A percentile compares a stretch with the other conserved stretches of the same genome.
Conservation (phyloP, 1,140 invertebrate species). For the Zaprionus davidi region DNA sequence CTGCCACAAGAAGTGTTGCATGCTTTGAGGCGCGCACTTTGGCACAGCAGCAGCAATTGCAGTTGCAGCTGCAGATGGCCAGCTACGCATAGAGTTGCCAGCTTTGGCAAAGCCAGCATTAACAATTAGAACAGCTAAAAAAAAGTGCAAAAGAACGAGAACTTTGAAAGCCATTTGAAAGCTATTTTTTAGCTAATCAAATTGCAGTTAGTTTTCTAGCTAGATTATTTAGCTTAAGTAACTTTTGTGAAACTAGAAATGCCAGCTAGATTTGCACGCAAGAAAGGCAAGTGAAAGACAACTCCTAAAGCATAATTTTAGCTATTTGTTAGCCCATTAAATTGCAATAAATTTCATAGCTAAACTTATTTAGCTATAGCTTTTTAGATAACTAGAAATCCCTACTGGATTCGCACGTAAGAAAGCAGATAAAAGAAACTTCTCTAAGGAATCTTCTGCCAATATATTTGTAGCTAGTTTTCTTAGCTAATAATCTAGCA, state of each 20-base stretch:
- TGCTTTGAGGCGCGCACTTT: slow-evolving; percentile 42
- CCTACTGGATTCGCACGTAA: not conserved
- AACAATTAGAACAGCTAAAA: not conserved
- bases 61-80: slow-evolving; percentile 6
- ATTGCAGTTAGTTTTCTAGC: not conserved
- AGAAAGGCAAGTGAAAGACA: not conserved
- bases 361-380: not conserved
- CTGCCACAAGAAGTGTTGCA: slow-evolving; percentile 59
- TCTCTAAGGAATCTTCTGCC: no score
- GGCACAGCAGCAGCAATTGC: slow-evolving; percentile 7
- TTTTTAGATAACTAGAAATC: not conserved
- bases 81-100: not conserved
- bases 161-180: not conserved
- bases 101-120: not conserved
- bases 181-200: not conserved
- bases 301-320: not conserved
- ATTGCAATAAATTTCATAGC: not conserved
- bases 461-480: no score
- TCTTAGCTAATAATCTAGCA: no score
- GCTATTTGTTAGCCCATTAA: not conserved
- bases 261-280: not conserved
- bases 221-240: not conserved
- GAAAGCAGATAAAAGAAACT: no score
- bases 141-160: not conserved
- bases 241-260: not conserved